Percentiles rank a stretch among this genome's conserved stretches.
Conservation (phyloP, 2,113 vertebrate species). For the Brienomyrus brachyistius region DNA sequence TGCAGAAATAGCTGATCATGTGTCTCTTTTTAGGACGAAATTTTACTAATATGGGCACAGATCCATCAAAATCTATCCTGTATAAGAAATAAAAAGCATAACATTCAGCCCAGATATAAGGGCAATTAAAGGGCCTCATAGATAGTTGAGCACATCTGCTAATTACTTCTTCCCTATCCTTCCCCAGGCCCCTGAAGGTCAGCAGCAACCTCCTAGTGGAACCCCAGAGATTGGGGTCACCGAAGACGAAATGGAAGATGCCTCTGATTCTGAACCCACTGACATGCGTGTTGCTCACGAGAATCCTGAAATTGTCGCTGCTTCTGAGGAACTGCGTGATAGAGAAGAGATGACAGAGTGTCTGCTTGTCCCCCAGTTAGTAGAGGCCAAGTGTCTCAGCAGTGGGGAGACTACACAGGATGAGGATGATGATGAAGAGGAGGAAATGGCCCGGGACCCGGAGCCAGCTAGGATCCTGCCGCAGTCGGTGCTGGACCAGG, state of each 20-base stretch:
- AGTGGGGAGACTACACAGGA: slow-evolving; percentile 72
- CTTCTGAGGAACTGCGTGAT: slow-evolving; percentile 24
- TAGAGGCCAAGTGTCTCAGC: slow-evolving; percentile 65
- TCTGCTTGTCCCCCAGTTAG: slow-evolving; percentile 39
- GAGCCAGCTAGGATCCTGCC: slow-evolving; percentile 64
- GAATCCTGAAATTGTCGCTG: slow-evolving; percentile 15
- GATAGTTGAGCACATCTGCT: neutral
- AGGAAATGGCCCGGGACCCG: slow-evolving; percentile 26
- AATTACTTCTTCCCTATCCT: neutral
- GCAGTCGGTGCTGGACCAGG: slow-evolving; percentile 74
- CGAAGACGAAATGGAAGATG: slow-evolving; percentile 17
- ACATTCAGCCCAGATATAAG: neutral
- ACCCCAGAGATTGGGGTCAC: slow-evolving; percentile 7
- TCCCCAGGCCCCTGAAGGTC: slow-evolving; percentile 39
- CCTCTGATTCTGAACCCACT: slow-evolving; percentile 18
- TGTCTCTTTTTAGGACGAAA: neutral
- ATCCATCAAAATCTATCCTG: neutral
- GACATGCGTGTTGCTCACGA: slow-evolving; percentile 22
- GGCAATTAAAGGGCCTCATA: neutral
- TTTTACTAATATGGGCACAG: neutral
- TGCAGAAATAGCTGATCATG: neutral
- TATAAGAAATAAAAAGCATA: neutral
- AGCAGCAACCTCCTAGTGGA: slow-evolving; percentile 29
- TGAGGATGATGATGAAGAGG: slow-evolving; percentile 55
- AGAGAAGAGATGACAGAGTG: slow-evolving; percentile 45